Evolutionary conservation across 1,140 invertebrate genomes (phyloP).

Genomic region (Thrips palmi): DNA sequence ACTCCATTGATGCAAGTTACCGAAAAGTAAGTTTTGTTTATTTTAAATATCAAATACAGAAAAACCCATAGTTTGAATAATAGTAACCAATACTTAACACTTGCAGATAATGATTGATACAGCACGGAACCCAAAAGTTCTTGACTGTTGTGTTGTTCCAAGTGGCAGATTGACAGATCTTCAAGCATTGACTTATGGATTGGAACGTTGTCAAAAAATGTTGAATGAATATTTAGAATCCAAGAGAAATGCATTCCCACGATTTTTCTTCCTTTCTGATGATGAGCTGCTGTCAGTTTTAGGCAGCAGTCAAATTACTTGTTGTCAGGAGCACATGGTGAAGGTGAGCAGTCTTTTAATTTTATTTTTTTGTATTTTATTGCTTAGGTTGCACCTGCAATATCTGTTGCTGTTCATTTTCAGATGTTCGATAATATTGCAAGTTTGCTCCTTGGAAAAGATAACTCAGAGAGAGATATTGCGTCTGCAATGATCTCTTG

Average conservation of each 20-base stretch:
- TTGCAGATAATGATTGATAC: conserved; percentile 64
- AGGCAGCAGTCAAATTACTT: conserved; percentile 58
- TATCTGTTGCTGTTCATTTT: conserved; percentile 17
- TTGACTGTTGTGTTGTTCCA: conserved; percentile 48
- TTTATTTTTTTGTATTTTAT: conserved; percentile 1
- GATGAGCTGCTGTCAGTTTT: conserved; percentile 78
- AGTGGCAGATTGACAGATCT: conserved; percentile 56
- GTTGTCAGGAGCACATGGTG: conserved; percentile 79
- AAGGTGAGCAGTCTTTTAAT: conserved; percentile 35
- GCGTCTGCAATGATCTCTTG: conserved; percentile 66
- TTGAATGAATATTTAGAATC: conserved; percentile 75
- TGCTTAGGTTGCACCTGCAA: not conserved
- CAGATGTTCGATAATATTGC: conserved; percentile 83
- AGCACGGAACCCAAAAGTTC: conserved; percentile 52
- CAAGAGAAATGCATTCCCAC: conserved; percentile 67
- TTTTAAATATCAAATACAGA: not conserved
- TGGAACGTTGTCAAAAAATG: conserved; percentile 81
- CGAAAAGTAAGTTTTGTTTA: conserved; percentile 32
- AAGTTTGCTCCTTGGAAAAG: conserved; percentile 39
- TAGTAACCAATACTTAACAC: not conserved
- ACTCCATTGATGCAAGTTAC: conserved; percentile 65
- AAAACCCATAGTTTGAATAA: not conserved
- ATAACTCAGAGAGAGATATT: conserved; percentile 36
- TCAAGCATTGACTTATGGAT: conserved; percentile 41
- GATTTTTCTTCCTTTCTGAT: conserved; percentile 87